Evolutionary conservation across 2,888 invertebrate species (phyloP).

Genomic region (Fragum whitleyi): DNA sequence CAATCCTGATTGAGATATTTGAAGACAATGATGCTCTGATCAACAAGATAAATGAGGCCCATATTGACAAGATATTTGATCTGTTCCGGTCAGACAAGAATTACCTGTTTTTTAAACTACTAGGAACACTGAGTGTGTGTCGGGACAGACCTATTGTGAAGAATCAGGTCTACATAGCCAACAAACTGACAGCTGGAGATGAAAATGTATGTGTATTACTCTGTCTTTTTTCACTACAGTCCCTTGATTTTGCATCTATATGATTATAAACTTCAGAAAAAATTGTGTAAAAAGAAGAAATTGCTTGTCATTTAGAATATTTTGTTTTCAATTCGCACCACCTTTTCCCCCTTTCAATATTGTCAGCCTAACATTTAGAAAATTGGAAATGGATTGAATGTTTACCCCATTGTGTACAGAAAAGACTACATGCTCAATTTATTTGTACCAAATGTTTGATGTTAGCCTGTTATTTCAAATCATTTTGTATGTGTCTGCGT

Average conservation of each 20-base stretch:
- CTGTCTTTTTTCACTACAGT: not conserved
- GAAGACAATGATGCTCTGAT: not conserved
- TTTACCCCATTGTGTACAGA: too few relatives aligned
- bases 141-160: not conserved
- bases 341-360: too few relatives aligned
- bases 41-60: not conserved
- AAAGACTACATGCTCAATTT: too few relatives aligned
- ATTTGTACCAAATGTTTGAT: too few relatives aligned
- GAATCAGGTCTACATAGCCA: conserved; percentile 4
- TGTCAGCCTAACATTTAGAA: too few relatives aligned
- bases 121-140: conserved; percentile 3
- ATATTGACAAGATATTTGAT: conserved; percentile 12
- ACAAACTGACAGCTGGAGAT: conserved; percentile 5
- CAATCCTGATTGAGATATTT: conserved; percentile 2
- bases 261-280: not conserved
- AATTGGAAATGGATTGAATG: too few relatives aligned
- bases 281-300: not conserved
- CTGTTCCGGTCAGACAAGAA: not conserved
- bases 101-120: not conserved
- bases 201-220: not conserved
- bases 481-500: too few relatives aligned
- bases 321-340: too few relatives aligned
- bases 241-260: not conserved
- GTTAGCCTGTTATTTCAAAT: too few relatives aligned
- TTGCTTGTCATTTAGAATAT: not conserved